These are phyloP conservation scores for Saccopteryx leptura DNA, from an alignment of 2,113 vertebrate species.

Conservation along the genomic window DNA sequence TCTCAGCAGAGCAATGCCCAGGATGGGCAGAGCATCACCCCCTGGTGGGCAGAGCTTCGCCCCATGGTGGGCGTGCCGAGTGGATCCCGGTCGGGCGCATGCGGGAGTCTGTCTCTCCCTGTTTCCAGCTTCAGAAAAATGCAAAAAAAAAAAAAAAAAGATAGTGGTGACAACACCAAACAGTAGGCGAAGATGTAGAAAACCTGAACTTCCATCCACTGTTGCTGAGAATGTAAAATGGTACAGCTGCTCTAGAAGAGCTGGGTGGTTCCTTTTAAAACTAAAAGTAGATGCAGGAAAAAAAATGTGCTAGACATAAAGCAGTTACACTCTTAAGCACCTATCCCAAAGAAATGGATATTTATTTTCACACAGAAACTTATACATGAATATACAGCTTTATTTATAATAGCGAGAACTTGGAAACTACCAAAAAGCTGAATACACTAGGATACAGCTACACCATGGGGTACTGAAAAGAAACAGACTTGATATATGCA, in stretches of 20 bases:
- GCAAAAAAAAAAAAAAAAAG: too few species aligned
- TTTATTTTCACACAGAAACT: not conserved
- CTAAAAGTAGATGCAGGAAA: not conserved
- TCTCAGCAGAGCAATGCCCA: too few species aligned
- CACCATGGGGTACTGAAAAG: not conserved
- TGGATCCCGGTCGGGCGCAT: too few species aligned
- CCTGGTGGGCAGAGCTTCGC: too few species aligned
- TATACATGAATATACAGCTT: not conserved
- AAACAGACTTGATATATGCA: not conserved
- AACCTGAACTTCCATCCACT: not conserved
- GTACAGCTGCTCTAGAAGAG: not conserved
- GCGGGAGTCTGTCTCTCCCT: too few species aligned
- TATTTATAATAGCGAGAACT: not conserved
- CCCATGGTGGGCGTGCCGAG: too few species aligned
- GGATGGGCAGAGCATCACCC: too few species aligned
- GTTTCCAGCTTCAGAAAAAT: too few species aligned
- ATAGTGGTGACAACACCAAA: not conserved
- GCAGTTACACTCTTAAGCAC: slow-evolving; percentile 8
- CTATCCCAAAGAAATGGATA: slow-evolving; percentile 39
- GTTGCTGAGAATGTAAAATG: not conserved
- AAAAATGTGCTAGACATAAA: not conserved
- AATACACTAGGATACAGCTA: slow-evolving; percentile 9
- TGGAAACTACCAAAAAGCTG: not conserved
- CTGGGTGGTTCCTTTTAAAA: not conserved
- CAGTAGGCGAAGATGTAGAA: not conserved